A percentile compares a stretch with the other conserved stretches of the same genome.
These are phyloP conservation scores for Cercopithecus mona DNA, from an alignment of 2,113 vertebrate species.

Conservation along the genomic window DNA sequence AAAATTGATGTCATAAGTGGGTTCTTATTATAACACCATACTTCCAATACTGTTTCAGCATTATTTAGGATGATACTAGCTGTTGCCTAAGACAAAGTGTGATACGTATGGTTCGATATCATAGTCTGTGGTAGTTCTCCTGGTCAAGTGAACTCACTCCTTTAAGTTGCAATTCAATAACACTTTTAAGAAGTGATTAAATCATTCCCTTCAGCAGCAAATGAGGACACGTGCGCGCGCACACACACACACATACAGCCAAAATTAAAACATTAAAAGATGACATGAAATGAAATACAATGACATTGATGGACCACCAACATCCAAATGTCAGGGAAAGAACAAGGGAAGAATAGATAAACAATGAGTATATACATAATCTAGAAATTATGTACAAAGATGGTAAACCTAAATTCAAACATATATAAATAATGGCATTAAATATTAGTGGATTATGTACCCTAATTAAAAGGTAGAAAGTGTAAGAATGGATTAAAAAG, in stretches of 20 bases:
- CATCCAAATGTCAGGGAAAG: background rate
- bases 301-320: background rate
- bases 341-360: background rate
- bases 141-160: too few species aligned
- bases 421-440: background rate
- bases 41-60: background rate
- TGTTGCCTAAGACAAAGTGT: background rate
- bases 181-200: too few species aligned
- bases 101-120: background rate
- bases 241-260: background rate
- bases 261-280: background rate
- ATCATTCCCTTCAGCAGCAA: too few species aligned
- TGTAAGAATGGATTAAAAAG: background rate
- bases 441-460: background rate
- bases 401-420: background rate
- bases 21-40: background rate
- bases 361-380: background rate
- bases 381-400: background rate
- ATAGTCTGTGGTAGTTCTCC: too few species aligned
- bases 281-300: background rate
- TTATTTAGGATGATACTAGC: background rate
- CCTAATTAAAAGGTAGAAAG: background rate
- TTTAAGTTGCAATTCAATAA: background rate
- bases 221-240: fast-evolving
- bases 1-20: too few species aligned